Conservation (phyloP, 2,797 vertebrate species). For the Anguilla marmorata region DNA sequence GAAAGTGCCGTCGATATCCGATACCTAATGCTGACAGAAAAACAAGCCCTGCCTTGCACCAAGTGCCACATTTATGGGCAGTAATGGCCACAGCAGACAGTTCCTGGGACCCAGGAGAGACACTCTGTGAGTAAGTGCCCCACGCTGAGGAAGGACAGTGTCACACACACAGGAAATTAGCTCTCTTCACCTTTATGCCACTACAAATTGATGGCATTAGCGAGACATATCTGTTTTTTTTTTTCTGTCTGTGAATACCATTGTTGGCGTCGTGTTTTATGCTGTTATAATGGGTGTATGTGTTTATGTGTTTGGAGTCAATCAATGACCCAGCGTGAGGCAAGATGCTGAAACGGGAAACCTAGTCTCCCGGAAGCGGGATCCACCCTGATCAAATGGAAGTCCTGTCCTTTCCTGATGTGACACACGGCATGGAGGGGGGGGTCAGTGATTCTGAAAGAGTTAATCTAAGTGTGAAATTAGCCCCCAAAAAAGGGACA, state of each 20-base stretch:
- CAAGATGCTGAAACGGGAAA: conserved; percentile 35
- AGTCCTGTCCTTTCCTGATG: conserved; percentile 68
- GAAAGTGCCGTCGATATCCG: conserved; percentile 14
- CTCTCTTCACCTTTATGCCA: conserved; percentile 8
- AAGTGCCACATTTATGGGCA: conserved; percentile 15
- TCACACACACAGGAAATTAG: conserved; percentile 10
- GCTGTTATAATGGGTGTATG: neutral
- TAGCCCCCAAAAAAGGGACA: neutral
- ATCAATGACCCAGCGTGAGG: conserved; percentile 37
- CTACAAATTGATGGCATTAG: conserved; percentile 18
- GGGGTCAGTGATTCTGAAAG: conserved; percentile 66
- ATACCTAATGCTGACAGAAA: conserved; percentile 29
- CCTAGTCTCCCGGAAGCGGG: conserved; percentile 57
- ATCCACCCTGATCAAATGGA: conserved; percentile 69
- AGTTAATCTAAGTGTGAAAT: conserved; percentile 35
- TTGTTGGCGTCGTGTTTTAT: neutral
- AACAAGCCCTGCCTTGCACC: conserved; percentile 26
- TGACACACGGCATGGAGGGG: conserved; percentile 45
- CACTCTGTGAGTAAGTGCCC: conserved; percentile 16
- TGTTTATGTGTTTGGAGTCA: neutral
- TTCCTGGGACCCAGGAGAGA: neutral
- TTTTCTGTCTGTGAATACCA: neutral
- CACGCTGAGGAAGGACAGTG: neutral
- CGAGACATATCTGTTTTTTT: neutral
- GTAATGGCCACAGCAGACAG: conserved; percentile 24